These are phyloP conservation scores for Eilema sororculum DNA, from an alignment of 2,888 invertebrate species.

Conservation along the genomic window DNA sequence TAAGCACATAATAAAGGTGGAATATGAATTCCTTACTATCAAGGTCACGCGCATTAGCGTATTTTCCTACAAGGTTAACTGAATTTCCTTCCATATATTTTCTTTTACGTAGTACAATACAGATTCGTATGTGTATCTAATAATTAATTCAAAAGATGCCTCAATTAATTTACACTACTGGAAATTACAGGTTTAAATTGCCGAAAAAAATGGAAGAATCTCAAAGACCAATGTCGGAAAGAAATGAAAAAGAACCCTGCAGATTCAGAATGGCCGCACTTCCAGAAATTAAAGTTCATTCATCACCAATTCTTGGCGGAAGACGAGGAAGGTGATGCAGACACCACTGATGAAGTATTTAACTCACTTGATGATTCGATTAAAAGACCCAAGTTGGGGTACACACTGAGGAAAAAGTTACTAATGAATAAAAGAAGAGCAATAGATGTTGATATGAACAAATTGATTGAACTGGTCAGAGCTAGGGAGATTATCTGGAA, in stretches of 20 bases:
- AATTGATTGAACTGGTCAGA: slow-evolving; percentile 76
- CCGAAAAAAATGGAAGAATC: slow-evolving; percentile 83
- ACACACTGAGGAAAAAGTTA: slow-evolving; percentile 80
- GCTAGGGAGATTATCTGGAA: slow-evolving; percentile 81
- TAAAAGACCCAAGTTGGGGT: slow-evolving; percentile 78
- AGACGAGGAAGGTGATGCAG: slow-evolving; percentile 78
- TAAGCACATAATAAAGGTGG: not conserved
- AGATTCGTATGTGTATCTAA: too few relatives aligned
- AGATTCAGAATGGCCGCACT: slow-evolving; percentile 82
- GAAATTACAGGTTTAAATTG: slow-evolving; percentile 77
- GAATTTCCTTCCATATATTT: not conserved
- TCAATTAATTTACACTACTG: not conserved
- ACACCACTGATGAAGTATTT: slow-evolving; percentile 75
- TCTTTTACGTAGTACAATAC: not conserved
- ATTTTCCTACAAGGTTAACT: not conserved
- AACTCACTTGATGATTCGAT: slow-evolving; percentile 77
- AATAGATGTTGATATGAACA: slow-evolving; percentile 79
- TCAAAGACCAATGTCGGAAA: slow-evolving; percentile 83
- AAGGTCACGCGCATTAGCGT: slow-evolving; percentile 4
- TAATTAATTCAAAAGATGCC: not conserved
- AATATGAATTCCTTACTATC: not conserved
- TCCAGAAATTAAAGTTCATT: slow-evolving; percentile 77
- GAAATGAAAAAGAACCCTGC: slow-evolving; percentile 80
- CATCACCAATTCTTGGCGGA: slow-evolving; percentile 79
- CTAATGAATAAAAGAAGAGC: slow-evolving; percentile 79